Evolutionary conservation across 1,140 invertebrate species (phyloP), one percentile per base, ranked within the genome.

Genomic region (Drosophila willistoni): DNA sequence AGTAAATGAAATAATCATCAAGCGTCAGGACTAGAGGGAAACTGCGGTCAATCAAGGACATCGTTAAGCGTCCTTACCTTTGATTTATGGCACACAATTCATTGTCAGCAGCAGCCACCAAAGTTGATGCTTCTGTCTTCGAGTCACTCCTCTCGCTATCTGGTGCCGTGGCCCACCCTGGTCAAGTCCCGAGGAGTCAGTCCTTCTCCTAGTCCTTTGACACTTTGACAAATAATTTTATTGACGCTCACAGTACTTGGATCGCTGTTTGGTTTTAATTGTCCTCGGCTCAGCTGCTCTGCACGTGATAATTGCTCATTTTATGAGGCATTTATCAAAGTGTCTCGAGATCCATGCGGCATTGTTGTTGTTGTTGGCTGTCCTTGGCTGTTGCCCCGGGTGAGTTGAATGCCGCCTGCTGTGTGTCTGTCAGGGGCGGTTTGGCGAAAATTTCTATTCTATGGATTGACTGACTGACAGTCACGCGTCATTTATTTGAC

Each of bases 221-320:
- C 77, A 78, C 68, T 79, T 79, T 79, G 77, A 79, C 77, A 79
- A 79, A 79, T 79, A 79, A 78, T 79, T 79, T 79, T 79, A 79
- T 79, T 79, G 77, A 78, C 72, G 77, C 69, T 78, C 74, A 47
- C 44, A 51, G 73, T 64, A 68, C 41, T 76, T 73, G 76, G 66
- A 51, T 51, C 9, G 44, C 44, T 76, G 77, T 79, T 79, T 79
- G 75, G 75, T 78, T 78, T 79, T 79, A 78, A 79, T 79, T 79
- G 77, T 68, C 70, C 65, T 77, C 59, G 29, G 69, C 69, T 65
- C 44, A 55, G 47, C 25, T 56, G 68, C 64, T 71, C 47, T 76
- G 75, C 77, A 79, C 77, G 77, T 79, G 75, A 79, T 79, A 79
- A 79, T 79, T 79, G 77, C 69, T 78, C 68, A 78, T 79, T 79